A percentile compares a stretch with the other conserved stretches of the same genome.
Conservation (phyloP, 2,113 vertebrate genomes). For the Petaurus breviceps region DNA sequence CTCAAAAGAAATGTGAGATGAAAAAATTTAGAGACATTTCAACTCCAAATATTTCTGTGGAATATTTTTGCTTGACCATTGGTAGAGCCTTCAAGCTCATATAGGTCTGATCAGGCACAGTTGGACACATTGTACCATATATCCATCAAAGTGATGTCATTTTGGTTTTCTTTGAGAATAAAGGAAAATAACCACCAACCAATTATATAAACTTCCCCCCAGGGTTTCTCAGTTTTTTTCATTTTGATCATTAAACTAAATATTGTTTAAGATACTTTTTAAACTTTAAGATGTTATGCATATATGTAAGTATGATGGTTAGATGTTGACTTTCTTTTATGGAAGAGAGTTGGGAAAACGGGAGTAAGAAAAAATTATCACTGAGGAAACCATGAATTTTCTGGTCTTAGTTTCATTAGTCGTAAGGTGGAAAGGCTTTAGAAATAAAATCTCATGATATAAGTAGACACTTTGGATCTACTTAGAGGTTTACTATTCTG, state of each 20-base stretch:
- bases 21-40: no score
- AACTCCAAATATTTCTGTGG: no score
- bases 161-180: background rate
- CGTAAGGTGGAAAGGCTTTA: background rate
- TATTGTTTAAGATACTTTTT: background rate
- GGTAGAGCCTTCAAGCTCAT: background rate
- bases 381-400: background rate
- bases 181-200: background rate
- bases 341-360: background rate
- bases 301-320: background rate
- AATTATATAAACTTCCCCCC: background rate
- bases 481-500: background rate
- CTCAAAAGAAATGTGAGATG: no score
- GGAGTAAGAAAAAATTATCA: background rate
- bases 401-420: background rate
- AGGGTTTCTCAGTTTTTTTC: background rate
- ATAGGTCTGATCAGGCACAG: background rate
- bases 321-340: background rate
- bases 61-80: background rate
- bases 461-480: background rate
- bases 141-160: background rate
- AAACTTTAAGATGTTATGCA: background rate
- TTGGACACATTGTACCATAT: background rate
- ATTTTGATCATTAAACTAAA: background rate
- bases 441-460: background rate